Evolutionary conservation across 2,797 vertebrate genomes (phyloP), one percentile per base, ranked within the genome.

Genomic region (Gobionotothen gibberifrons): DNA sequence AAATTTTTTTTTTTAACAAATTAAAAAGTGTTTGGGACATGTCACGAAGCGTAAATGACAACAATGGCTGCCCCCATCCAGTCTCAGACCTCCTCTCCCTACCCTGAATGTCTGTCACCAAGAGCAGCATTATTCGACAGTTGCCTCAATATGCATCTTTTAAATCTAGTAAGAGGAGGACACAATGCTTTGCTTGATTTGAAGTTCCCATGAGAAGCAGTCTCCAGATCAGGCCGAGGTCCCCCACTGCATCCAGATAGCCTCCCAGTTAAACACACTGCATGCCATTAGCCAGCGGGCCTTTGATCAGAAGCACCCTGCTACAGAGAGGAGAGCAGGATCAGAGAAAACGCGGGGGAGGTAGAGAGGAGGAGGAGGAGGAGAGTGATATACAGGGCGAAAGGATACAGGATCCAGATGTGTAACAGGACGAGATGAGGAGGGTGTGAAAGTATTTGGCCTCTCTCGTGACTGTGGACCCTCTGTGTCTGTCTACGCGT

Each of bases 391-490:
- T 90, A 90, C 85, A 87, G 86, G 83, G 84, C 16, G n/a, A 87
- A 84, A 70, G 83, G 90, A 90, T 90, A 90, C 88, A 89, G 81
- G 83, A 93, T 92, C 93, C 92, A 94, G 92, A 93, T 94, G 91
- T 93, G 91, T 84, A 87, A 86, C 85, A 87, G 74, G 85, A 86
- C 26, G 29, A 86, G 85, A 92, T 88, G 88, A 93, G 89, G 82
- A 92, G 87, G 90, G 90, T 87, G 90, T 92, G 84, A 92, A 92
- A 92, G 79, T 89, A 89, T 91, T 86, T 60, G 69, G 79, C 83
- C 68, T 72, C 78, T 72, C 74, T 77, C 42, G 29, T 83, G 79
- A 87, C 83, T 87, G 68, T 40, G 80, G 77, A 83, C 74, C 78
- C 54, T 61, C 29, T 49, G 47, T 77, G 61, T 78, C 29, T 77